Evolutionary conservation across 2,797 vertebrate genomes (phyloP).

Genomic region (Menidia menidia): DNA sequence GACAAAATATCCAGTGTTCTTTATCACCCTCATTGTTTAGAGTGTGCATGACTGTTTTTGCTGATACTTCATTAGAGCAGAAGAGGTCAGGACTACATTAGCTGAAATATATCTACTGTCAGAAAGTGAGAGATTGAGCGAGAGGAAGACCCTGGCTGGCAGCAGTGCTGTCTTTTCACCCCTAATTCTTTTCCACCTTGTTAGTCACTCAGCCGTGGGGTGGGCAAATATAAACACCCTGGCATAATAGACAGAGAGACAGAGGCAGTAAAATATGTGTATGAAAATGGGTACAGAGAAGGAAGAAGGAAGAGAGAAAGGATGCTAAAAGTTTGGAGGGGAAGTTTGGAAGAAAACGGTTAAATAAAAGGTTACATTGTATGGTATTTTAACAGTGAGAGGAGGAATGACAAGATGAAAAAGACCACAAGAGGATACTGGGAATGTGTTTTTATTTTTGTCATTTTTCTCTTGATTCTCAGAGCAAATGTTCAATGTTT

Average conservation of each 20-base stretch:
- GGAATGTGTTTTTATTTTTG: too few species aligned
- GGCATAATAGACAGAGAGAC: slow-evolving; percentile 58
- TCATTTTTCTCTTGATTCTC: too few species aligned
- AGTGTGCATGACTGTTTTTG: slow-evolving; percentile 47
- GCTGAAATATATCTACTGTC: slow-evolving; percentile 80
- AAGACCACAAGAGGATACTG: background rate
- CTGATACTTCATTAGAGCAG: slow-evolving; percentile 58
- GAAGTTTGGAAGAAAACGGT: background rate
- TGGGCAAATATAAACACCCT: slow-evolving; percentile 85
- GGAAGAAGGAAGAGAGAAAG: slow-evolving; percentile 1
- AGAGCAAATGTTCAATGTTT: background rate
- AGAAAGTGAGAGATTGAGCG: slow-evolving; percentile 43
- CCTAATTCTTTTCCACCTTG: slow-evolving; percentile 83
- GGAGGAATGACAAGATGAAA: background rate
- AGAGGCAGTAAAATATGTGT: slow-evolving; percentile 42
- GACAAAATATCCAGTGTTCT: slow-evolving; percentile 22
- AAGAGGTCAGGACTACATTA: slow-evolving; percentile 77
- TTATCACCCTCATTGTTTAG: background rate
- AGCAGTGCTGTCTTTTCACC: slow-evolving; percentile 81
- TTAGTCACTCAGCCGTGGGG: slow-evolving; percentile 83
- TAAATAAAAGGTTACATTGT: slow-evolving; percentile 3
- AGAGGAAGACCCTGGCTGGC: slow-evolving; percentile 76
- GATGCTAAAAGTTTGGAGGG: slow-evolving; percentile 31
- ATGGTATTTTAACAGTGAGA: slow-evolving; percentile 14
- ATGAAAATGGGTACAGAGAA: slow-evolving; percentile 18